Evolutionary conservation across 2,113 vertebrate genomes (phyloP).

Genomic region (Charina bottae): DNA sequence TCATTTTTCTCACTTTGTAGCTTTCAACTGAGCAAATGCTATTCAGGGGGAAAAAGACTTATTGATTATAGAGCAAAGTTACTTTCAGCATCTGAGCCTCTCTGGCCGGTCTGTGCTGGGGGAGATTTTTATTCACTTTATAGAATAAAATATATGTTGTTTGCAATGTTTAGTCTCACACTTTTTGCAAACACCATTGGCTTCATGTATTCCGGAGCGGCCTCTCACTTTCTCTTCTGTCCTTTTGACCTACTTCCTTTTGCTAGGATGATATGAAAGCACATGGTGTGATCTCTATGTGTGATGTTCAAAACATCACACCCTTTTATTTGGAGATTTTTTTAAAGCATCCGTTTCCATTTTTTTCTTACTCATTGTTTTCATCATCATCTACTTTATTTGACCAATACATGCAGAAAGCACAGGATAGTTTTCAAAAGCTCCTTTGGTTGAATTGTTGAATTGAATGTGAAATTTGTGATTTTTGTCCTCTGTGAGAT

Average conservation of each 20-base stretch:
- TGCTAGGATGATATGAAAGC: constrained; percentile 23
- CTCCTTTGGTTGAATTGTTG: background rate
- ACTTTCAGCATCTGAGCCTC: constrained; percentile 50
- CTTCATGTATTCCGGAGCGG: constrained; percentile 4
- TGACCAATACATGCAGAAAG: background rate
- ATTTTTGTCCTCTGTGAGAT: too few relatives aligned
- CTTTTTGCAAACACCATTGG: constrained; percentile 39
- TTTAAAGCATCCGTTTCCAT: background rate
- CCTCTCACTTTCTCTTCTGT: constrained; percentile 7
- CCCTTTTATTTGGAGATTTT: background rate
- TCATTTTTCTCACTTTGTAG: constrained; percentile 66
- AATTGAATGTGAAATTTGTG: background rate
- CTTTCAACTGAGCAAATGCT: constrained; percentile 67
- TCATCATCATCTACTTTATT: background rate
- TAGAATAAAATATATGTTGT: background rate
- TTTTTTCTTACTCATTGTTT: background rate
- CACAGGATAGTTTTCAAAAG: background rate
- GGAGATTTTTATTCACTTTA: constrained; percentile 32
- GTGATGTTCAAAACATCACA: background rate
- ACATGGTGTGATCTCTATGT: background rate
- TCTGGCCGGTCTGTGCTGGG: constrained; percentile 26
- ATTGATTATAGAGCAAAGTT: constrained; percentile 54
- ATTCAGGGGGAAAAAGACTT: constrained; percentile 50
- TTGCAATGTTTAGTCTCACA: constrained; percentile 51
- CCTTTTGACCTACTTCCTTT: constrained; percentile 35